A percentile compares a stretch with the other conserved stretches of the same genome.
phyloP scores from a whole-genome alignment of 2,113 vertebrate species.

The Scomber colias region DNA sequence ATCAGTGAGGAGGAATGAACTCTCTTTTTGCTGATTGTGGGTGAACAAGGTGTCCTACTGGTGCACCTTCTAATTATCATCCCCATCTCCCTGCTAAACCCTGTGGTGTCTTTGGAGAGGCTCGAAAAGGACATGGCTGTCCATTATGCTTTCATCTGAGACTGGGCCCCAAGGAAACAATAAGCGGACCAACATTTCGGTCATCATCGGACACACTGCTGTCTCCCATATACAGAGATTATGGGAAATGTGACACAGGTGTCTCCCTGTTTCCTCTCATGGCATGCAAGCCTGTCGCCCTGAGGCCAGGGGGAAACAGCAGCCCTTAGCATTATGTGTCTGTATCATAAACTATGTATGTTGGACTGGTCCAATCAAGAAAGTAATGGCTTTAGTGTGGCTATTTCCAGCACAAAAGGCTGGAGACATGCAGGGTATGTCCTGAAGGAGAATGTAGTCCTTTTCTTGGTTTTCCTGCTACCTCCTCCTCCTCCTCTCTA shows the following conservation, averaged over 20 bases:
- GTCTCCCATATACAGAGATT: conserved; percentile 33
- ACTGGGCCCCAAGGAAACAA: conserved; percentile 36
- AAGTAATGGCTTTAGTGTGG: conserved; percentile 78
- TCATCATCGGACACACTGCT: conserved; percentile 9
- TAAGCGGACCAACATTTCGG: conserved; percentile 38
- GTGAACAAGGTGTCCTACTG: conserved; percentile 55
- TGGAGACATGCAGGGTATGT: conserved; percentile 62
- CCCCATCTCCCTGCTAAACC: conserved; percentile 46
- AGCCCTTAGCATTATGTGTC: conserved; percentile 51
- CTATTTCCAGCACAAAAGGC: conserved; percentile 64
- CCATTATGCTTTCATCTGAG: conserved; percentile 48
- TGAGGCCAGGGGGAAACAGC: conserved; percentile 56
- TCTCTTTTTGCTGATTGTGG: conserved; percentile 52
- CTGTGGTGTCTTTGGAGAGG: conserved; percentile 51
- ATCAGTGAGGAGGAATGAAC: conserved; percentile 57
- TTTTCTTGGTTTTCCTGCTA: conserved; percentile 17
- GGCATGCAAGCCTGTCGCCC: conserved; percentile 60
- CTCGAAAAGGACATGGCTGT: conserved; percentile 48
- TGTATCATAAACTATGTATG: conserved; percentile 79
- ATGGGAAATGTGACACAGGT: conserved; percentile 68
- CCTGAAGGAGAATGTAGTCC: conserved; percentile 58
- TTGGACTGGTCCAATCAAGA: conserved; percentile 75
- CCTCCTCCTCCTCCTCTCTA: conserved; percentile 3
- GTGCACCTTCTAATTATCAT: conserved; percentile 67
- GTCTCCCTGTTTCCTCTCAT: conserved; percentile 62